Base-by-base conservation (phyloP, 37 sponge, comb jelly and placozoan genomes). In the Dysidea cf. avara region DNA sequence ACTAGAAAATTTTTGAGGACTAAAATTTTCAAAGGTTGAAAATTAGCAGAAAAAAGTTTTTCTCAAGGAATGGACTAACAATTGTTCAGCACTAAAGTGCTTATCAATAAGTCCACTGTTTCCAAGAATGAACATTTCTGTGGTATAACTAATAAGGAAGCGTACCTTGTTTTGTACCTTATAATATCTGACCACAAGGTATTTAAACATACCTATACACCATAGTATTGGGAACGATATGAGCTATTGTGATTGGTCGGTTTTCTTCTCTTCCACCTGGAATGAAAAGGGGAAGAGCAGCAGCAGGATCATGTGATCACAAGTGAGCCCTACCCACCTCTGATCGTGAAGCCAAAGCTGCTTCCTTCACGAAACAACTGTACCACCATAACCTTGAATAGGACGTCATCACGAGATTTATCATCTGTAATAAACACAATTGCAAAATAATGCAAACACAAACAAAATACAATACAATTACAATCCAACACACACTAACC, bases 231-330 rank as follows among this genome's bases (percentile, higher is more conserved):
- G 69, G 81, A 2, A 63, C 63, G 9, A 92, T 81, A 36, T 92
- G 81, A 46, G 93, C 79, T n/a, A 92, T 76, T 21, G 93, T 87
- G 70, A 92, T 75, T 17, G 88, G 88, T 68, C 91, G 66, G 43
- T 64, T 47, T 43, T 89, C 90, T 26, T 54, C 68, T 32, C 66
- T 53, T 16, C 90, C 90, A 35, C 84, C 78, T 78, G 43, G 21
- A 67, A 38, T 24, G 36, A 38, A 1, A 1, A 56, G 20, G 4
- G 9, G 22, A 46, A 43, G 59, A 35, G 31, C 22, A 22, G 73
- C 25, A 56, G 38, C 24, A 28, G 33, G 18, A 20, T 22, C 31
- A 37, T 5, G 18, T 29, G 39, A 7, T 2, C 4, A 46, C 7
- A 48, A 68, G 69, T 14, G 47, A 25, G 48, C 4, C 18, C 2